Percentiles rank a stretch among this genome's conserved stretches.
phyloP scores from a whole-genome alignment of 2,797 vertebrate species.

The Anas flavirostris region DNA sequence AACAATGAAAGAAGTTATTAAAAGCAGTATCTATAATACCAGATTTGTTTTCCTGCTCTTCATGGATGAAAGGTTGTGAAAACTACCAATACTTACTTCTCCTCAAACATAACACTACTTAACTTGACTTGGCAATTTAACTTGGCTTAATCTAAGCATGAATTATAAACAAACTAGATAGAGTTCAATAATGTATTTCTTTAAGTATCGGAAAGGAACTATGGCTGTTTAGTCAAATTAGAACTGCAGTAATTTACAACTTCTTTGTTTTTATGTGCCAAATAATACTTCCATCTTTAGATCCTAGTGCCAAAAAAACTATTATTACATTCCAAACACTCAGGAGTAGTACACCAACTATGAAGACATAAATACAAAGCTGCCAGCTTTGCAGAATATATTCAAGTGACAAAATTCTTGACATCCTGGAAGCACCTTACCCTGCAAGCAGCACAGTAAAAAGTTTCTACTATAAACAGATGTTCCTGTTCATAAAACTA shows the following conservation, averaged over 20 bases:
- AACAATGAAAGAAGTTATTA: neutral
- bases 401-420: neutral
- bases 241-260: neutral
- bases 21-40: neutral
- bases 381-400: conserved; percentile 22
- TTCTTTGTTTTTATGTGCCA: conserved; percentile 21
- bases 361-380: neutral
- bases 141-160: neutral
- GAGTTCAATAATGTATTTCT: neutral
- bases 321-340: conserved; percentile 9
- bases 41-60: neutral
- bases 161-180: conserved; percentile 13
- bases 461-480: neutral
- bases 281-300: conserved; percentile 21
- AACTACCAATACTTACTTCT: neutral
- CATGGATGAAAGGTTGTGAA: neutral
- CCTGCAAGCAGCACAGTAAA: neutral
- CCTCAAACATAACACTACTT: neutral
- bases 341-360: neutral
- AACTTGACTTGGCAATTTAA: neutral
- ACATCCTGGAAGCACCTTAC: neutral
- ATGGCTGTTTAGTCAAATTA: conserved; percentile 7
- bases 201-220: conserved; percentile 3
- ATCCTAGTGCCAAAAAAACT: conserved; percentile 2
- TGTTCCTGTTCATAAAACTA: neutral